phyloP scores from a whole-genome alignment of 2,888 invertebrate genomes.

The Lutraria lutraria region DNA sequence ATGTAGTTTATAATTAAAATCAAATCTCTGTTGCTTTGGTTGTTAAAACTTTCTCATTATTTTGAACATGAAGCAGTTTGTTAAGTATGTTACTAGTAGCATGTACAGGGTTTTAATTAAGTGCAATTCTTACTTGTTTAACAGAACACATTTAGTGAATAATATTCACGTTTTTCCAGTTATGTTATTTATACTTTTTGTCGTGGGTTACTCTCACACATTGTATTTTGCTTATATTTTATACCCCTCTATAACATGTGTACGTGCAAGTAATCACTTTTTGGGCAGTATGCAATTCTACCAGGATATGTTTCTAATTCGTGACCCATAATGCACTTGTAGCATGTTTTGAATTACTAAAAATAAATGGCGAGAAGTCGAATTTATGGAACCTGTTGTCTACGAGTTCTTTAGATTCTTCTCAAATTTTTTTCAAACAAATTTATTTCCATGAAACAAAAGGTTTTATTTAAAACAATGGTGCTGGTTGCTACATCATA shows the following conservation, averaged over 20 bases:
- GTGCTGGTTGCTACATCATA: constrained; percentile 4
- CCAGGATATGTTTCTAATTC: constrained; percentile 44
- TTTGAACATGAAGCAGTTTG: constrained; percentile 17
- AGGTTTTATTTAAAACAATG: constrained; percentile 12
- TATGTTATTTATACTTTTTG: constrained; percentile 45
- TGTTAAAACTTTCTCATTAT: background rate
- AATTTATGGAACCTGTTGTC: background rate
- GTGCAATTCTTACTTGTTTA: background rate
- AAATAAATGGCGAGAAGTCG: background rate
- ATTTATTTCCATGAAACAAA: constrained; percentile 5
- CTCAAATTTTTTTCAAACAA: background rate
- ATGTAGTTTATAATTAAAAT: background rate
- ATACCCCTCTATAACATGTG: constrained; percentile 48
- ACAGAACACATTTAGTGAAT: constrained; percentile 24
- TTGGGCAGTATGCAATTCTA: constrained; percentile 42
- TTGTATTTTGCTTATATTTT: constrained; percentile 50
- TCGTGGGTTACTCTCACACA: constrained; percentile 55
- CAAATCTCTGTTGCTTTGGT: constrained; percentile 4
- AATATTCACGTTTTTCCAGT: constrained; percentile 44
- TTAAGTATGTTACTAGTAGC: background rate
- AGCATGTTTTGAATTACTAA: constrained; percentile 58
- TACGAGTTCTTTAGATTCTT: constrained; percentile 28
- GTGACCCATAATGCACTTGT: constrained; percentile 56
- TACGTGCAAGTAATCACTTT: constrained; percentile 43
- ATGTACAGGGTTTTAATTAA: background rate